These are phyloP conservation scores for Tonatia bakeri DNA, from an alignment of 2,113 vertebrate genomes.

Conservation along the genomic window DNA sequence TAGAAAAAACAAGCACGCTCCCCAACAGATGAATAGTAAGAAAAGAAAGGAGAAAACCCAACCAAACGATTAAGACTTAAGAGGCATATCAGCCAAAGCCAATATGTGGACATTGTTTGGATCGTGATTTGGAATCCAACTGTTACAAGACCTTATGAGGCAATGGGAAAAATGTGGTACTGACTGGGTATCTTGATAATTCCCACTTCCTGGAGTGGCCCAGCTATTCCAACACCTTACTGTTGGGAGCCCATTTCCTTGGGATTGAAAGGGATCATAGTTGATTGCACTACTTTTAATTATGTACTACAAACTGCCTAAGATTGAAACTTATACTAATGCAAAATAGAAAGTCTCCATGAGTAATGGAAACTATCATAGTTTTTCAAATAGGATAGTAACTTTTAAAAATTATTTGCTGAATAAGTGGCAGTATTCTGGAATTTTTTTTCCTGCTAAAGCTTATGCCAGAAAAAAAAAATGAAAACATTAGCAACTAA, in stretches of 20 bases:
- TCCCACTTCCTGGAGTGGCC: not conserved
- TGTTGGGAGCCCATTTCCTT: not conserved
- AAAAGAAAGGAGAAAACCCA: not conserved
- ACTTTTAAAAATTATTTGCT: slow-evolving; percentile 8
- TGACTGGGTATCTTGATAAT: not conserved
- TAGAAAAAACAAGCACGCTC: not conserved
- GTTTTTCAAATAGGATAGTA: not conserved
- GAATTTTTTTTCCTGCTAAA: not conserved
- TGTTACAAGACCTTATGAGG: not conserved
- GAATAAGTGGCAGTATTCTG: not conserved
- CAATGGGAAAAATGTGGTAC: not conserved
- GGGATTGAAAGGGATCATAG: not conserved
- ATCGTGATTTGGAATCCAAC: not conserved
- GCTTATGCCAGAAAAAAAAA: not conserved
- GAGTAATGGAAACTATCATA: not conserved
- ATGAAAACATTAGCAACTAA: not conserved
- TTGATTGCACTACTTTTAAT: not conserved
- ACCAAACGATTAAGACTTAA: not conserved
- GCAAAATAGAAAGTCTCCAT: not conserved
- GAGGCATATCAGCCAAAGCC: not conserved
- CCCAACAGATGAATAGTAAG: not conserved
- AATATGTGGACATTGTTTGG: not conserved
- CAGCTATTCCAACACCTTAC: not conserved
- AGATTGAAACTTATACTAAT: not conserved
- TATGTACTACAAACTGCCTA: not conserved